Conservation (phyloP, 2,113 vertebrate genomes). For the Arothron firmamentum region DNA sequence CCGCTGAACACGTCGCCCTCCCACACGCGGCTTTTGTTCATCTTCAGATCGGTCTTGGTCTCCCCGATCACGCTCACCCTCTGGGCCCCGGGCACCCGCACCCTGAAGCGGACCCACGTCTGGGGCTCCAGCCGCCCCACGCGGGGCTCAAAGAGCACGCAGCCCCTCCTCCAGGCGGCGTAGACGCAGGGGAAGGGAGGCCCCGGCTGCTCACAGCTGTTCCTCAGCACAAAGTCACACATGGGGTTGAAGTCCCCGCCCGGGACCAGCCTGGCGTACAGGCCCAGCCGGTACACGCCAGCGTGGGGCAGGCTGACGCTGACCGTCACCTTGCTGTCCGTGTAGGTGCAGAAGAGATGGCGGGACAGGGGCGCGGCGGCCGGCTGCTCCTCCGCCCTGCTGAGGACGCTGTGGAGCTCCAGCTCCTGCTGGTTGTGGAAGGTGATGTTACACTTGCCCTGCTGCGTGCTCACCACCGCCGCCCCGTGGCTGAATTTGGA, state of each 20-base stretch:
- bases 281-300: constrained; percentile 69
- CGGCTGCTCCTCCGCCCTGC: constrained; percentile 42
- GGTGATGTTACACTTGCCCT: constrained; percentile 79
- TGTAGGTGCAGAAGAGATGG: constrained; percentile 74
- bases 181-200: constrained; percentile 75
- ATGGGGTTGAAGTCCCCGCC: constrained; percentile 65
- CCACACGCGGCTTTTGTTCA: constrained; percentile 74
- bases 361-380: constrained; percentile 57
- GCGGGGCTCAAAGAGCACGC: constrained; percentile 77
- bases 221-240: constrained; percentile 76
- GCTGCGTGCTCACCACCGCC: constrained; percentile 70
- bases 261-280: constrained; percentile 65
- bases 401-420: constrained; percentile 55
- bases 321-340: constrained; percentile 75
- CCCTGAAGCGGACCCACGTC: constrained; percentile 75
- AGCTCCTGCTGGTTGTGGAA: constrained; percentile 53
- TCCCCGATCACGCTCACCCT: constrained; percentile 69
- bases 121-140: constrained; percentile 69
- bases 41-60: constrained; percentile 61
- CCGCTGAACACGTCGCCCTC: constrained; percentile 70
- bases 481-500: constrained; percentile 71
- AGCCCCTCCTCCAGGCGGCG: constrained; percentile 75
- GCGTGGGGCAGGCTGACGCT: constrained; percentile 60
- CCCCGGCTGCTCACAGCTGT: constrained; percentile 50
- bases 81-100: constrained; percentile 72